Percentiles rank a stretch among this genome's conserved stretches.
Evolutionary conservation across 2,797 vertebrate species (phyloP).

Genomic region (Psittacula echo): DNA sequence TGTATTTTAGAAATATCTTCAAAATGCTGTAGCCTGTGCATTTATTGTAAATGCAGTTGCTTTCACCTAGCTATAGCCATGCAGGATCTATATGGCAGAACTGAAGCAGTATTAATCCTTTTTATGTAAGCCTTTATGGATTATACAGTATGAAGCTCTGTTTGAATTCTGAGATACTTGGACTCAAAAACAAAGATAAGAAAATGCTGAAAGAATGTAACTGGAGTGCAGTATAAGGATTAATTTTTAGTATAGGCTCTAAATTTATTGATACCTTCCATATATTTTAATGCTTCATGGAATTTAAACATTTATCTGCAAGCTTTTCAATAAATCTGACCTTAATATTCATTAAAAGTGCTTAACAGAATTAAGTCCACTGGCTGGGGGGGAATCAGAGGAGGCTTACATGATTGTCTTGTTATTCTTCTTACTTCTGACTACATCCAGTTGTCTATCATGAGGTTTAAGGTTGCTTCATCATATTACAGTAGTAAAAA

Average conservation of each 20-base stretch:
- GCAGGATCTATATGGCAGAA: background rate
- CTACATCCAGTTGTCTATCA: background rate
- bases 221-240: background rate
- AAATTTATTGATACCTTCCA: background rate
- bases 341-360: background rate
- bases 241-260: background rate
- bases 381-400: background rate
- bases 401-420: background rate
- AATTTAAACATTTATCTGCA: background rate
- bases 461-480: background rate
- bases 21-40: background rate
- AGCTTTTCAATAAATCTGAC: background rate
- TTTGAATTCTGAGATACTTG: background rate
- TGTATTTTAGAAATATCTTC: background rate
- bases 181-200: background rate
- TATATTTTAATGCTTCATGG: background rate
- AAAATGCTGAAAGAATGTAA: background rate
- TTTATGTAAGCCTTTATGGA: background rate
- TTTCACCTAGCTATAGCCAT: background rate
- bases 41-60: background rate
- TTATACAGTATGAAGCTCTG: background rate
- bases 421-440: background rate
- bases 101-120: background rate
- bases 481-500: background rate
- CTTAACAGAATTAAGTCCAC: background rate